Evolutionary conservation across 1,140 invertebrate genomes (phyloP).

Genomic region (Listronotus oregonensis): DNA sequence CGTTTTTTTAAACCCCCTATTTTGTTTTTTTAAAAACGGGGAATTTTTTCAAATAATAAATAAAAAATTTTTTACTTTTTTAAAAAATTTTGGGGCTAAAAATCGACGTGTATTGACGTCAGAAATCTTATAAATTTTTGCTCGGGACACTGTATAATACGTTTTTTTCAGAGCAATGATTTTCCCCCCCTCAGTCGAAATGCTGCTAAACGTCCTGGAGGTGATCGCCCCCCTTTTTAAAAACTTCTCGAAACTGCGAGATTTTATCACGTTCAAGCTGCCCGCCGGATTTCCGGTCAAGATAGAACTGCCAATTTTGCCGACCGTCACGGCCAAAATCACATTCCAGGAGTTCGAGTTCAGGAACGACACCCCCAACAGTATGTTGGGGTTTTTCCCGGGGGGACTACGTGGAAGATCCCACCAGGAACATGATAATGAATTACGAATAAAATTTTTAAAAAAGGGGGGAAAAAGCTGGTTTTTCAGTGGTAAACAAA

Average conservation of each 20-base stretch:
- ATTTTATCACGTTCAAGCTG: slow-evolving; percentile 94
- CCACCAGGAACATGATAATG: slow-evolving; percentile 63
- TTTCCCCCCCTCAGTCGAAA: slow-evolving; percentile 95
- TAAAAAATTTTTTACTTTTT: too few species aligned
- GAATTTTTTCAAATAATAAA: too few species aligned
- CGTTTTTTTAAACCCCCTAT: too few species aligned
- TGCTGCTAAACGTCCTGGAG: slow-evolving; percentile 93
- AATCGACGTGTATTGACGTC: too few species aligned
- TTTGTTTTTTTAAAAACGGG: too few species aligned
- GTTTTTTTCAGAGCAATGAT: slow-evolving; percentile 77
- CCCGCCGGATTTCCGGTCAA: slow-evolving; percentile 97
- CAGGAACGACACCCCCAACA: slow-evolving; percentile 76
- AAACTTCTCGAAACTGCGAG: slow-evolving; percentile 93
- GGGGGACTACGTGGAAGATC: slow-evolving; percentile 84
- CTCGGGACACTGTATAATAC: too few species aligned
- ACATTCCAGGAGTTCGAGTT: slow-evolving; percentile 97
- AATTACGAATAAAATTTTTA: too few species aligned
- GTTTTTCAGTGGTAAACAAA: too few species aligned
- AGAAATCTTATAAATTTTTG: too few species aligned
- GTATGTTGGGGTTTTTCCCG: slow-evolving; percentile 89
- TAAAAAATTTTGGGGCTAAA: too few species aligned
- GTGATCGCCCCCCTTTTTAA: slow-evolving; percentile 97
- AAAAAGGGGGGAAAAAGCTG: too few species aligned
- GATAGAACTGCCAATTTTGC: slow-evolving; percentile 96
- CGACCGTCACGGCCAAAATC: slow-evolving; percentile 97